Base-by-base conservation (phyloP, 2,113 vertebrate species). In the Siniperca chuatsi region DNA sequence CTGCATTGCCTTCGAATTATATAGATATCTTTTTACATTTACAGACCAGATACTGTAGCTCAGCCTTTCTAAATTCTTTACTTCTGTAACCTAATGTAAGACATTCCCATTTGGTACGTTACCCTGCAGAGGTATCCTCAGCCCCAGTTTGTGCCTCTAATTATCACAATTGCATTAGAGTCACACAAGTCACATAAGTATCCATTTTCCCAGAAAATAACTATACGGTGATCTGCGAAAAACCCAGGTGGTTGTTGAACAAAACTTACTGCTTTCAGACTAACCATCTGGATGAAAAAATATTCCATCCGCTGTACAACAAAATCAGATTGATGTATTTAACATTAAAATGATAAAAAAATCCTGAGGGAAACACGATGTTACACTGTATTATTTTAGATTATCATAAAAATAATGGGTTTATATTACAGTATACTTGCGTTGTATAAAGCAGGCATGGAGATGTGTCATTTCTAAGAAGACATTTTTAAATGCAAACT, bases 11-110 rank as follows among this genome's bases (percentile, higher is more conserved):
- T 11, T 35, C 16, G 20, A 76, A 66, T 62, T 23, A 20, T 70
- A 72, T 61, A 37, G 29, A 88, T 15, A 79, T 81, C 29, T 69
- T 50, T 77, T 46, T 40, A 65, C 46, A 62, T 71, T 50, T 57
- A 73, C 20, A 72, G 66, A 75, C 73, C 29, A 62, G 58, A 87
- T 60, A 62, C 50, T 40, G 61, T 4, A 3, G 55, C 46, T 68
- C 44, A 64, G 58, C 20, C 58, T 75, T 69, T 78, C 74, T 33
- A 23, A 25, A 75, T 50, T 75, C 13, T 76, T 67, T 42, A 50
- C 18, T n/a, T 69, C 8, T 46, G 15, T 12, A 40, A 42, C 33
- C 62, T 78, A 25, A 25, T 25, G 25, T 25, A 64, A 84, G 33
- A 29, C 65, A 42, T 70, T 77, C 23, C 48, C 35, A 58, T 37